These are phyloP conservation scores for Hydrotaea cyrtoneurina DNA, from an alignment of 2,888 invertebrate species.

Conservation along the genomic window DNA sequence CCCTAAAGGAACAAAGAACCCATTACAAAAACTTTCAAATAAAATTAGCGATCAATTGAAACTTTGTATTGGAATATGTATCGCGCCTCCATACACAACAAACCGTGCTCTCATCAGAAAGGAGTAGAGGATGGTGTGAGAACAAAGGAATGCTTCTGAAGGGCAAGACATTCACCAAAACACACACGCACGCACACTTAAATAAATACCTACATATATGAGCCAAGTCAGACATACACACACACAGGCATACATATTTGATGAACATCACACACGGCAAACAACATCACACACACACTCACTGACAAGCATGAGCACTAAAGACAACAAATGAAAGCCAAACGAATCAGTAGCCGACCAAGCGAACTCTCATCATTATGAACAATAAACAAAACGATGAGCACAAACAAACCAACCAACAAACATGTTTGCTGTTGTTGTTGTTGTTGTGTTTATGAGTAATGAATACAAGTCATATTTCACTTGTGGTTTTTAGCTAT, in stretches of 20 bases:
- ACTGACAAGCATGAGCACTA: too few relatives aligned
- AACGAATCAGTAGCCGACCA: too few relatives aligned
- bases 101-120: too few relatives aligned
- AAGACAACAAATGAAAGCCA: too few relatives aligned
- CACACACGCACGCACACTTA: background rate
- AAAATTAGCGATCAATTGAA: background rate
- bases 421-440: background rate
- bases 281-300: background rate
- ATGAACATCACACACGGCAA: background rate
- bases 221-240: background rate
- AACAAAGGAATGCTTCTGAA: background rate
- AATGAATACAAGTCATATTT: constrained; percentile 6
- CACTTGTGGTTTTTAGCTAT: constrained; percentile 2
- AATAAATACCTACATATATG: background rate
- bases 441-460: background rate
- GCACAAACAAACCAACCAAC: background rate
- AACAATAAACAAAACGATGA: background rate
- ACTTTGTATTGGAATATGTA: too few relatives aligned
- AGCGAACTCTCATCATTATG: background rate
- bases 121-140: too few relatives aligned
- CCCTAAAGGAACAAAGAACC: background rate
- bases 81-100: too few relatives aligned
- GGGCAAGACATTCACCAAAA: background rate
- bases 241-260: background rate
- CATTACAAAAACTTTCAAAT: background rate